Conservation (phyloP, 2,888 invertebrate species). For the Pristionchus arcanus region DNA sequence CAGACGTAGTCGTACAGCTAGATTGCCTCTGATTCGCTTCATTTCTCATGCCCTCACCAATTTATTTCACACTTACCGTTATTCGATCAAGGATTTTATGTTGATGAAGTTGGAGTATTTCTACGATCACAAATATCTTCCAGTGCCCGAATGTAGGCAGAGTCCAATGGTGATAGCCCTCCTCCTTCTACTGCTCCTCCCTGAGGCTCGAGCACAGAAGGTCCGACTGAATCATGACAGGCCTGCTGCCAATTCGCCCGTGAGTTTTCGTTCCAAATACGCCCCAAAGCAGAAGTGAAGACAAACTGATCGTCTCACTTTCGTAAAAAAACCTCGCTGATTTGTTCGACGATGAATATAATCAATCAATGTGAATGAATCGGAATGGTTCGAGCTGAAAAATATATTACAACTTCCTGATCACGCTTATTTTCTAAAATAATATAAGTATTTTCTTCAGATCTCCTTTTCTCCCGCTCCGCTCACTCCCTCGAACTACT, state of each 20-base stretch:
- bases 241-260: neutral
- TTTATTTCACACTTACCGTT: too few relatives aligned
- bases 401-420: too few relatives aligned
- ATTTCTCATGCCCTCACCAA: neutral
- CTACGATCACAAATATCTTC: neutral
- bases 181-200: neutral
- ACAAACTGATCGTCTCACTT: too few relatives aligned
- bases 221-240: neutral
- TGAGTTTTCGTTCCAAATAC: neutral
- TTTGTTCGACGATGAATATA: too few relatives aligned
- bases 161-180: neutral
- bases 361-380: too few relatives aligned
- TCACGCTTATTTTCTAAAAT: too few relatives aligned
- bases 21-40: neutral
- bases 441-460: neutral
- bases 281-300: too few relatives aligned
- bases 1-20: neutral
- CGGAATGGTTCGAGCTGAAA: too few relatives aligned
- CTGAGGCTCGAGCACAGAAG: neutral
- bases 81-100: too few relatives aligned
- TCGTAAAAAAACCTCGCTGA: too few relatives aligned
- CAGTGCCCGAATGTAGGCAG: slow-evolving; percentile 22
- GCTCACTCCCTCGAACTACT: slow-evolving; percentile 21
- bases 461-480: slow-evolving; percentile 16
- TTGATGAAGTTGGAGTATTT: too few relatives aligned